Conservation (phyloP, 2,113 vertebrate genomes). For the Opisthocomus hoazin region DNA sequence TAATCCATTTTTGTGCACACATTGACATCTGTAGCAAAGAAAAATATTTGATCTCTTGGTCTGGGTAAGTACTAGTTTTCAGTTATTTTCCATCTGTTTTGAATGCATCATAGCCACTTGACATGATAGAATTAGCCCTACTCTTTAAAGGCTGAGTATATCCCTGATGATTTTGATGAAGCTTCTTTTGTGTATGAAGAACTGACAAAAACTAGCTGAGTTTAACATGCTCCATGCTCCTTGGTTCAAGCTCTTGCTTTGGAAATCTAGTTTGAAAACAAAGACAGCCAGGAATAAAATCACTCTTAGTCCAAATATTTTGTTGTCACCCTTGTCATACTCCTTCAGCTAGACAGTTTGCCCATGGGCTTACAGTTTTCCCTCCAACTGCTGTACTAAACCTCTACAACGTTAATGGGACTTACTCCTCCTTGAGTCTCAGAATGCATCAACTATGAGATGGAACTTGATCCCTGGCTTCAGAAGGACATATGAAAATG, state of each 20-base stretch:
- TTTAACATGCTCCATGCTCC: neutral
- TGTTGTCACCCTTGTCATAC: neutral
- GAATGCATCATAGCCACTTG: neutral
- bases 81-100: neutral
- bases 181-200: neutral
- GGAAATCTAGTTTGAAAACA: neutral
- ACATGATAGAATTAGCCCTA: neutral
- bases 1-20: neutral
- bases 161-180: neutral
- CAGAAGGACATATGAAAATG: neutral
- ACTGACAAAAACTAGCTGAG: neutral
- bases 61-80: neutral
- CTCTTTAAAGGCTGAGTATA: neutral
- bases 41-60: neutral
- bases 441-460: neutral
- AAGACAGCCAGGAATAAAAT: neutral
- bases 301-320: neutral
- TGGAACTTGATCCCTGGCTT: neutral
- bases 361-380: neutral
- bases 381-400: neutral
- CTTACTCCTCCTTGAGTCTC: neutral
- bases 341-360: neutral
- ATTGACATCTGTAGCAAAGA: neutral
- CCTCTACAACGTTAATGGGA: neutral
- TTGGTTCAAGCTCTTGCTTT: neutral